These are phyloP conservation scores for Periphyllus acericola DNA, from an alignment of 2,888 invertebrate genomes.

Conservation along the genomic window DNA sequence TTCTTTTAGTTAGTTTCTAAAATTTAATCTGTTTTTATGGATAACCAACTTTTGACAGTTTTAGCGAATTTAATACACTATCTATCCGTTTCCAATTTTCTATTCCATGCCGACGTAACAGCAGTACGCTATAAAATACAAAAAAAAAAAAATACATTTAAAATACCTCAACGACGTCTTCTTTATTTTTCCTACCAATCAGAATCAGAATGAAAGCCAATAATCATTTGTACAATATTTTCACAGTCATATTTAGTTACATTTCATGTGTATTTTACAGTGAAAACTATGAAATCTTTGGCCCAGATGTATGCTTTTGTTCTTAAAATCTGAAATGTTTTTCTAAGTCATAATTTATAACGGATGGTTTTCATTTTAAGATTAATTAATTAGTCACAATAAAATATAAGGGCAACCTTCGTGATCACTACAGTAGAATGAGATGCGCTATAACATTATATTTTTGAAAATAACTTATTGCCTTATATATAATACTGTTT, in stretches of 20 bases:
- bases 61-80: not conserved
- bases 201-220: not conserved
- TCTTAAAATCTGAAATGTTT: not conserved
- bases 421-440: not conserved
- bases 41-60: not conserved
- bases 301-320: no score
- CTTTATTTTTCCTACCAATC: not conserved
- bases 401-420: no score
- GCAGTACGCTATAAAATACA: not conserved
- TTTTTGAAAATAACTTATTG: not conserved
- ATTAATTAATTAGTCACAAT: no score
- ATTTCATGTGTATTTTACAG: not conserved
- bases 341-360: no score
- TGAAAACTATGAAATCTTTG: not conserved
- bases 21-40: not conserved
- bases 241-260: not conserved
- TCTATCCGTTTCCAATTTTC: not conserved
- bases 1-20: not conserved
- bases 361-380: no score
- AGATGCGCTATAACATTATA: not conserved
- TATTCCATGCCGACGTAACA: not conserved
- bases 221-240: no score
- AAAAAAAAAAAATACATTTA: not conserved
- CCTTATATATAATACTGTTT: not conserved
- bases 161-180: no score